These are phyloP conservation scores for Neogale vison DNA, from an alignment of 2,113 vertebrate genomes.

Conservation along the genomic window DNA sequence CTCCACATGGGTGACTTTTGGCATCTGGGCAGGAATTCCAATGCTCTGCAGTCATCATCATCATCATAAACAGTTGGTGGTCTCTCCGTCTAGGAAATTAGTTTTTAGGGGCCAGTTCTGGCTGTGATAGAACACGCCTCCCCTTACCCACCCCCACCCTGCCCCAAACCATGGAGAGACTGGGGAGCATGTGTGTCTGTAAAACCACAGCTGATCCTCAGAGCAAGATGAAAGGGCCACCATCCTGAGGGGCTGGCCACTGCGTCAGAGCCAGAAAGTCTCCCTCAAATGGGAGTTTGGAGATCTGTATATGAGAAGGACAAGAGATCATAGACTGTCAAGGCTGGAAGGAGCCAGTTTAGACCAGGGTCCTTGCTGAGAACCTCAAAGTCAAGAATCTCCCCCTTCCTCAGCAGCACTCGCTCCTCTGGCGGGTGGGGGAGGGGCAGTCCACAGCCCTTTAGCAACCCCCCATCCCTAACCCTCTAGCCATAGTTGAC, in stretches of 20 bases:
- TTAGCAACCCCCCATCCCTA: neutral
- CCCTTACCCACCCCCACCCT: neutral
- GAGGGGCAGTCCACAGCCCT: neutral
- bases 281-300: neutral
- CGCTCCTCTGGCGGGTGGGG: neutral
- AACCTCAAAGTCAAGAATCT: neutral
- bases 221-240: neutral
- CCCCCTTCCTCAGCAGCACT: neutral
- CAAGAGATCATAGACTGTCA: neutral
- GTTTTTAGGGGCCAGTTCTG: slow-evolving; percentile 49
- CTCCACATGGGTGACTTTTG: neutral
- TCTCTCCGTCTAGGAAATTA: slow-evolving; percentile 57
- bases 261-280: neutral
- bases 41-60: neutral
- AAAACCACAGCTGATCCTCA: slow-evolving; percentile 36
- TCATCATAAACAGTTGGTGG: slow-evolving; percentile 34
- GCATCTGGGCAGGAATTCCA: slow-evolving; percentile 24
- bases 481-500: neutral
- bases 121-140: neutral
- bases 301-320: neutral
- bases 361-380: neutral
- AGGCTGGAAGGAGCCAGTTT: neutral
- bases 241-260: neutral
- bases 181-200: neutral
- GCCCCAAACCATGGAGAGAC: neutral